Evolutionary conservation across 2,797 vertebrate genomes (phyloP).

Genomic region (Clarias laeviceps): DNA sequence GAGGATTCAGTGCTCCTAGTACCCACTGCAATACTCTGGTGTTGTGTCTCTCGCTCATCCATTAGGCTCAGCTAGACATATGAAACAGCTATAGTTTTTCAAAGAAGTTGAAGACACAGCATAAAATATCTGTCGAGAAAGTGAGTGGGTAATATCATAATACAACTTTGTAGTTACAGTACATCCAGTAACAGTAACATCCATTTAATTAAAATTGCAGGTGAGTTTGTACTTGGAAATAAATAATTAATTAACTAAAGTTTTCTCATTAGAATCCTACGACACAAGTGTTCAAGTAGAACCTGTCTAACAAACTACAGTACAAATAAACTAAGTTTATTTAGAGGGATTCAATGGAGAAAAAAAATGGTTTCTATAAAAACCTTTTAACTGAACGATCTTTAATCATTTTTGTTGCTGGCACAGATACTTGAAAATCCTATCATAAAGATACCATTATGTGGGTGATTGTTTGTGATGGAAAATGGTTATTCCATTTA

Average conservation of each 20-base stretch:
- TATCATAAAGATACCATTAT: slow-evolving; percentile 8
- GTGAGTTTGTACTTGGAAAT: slow-evolving; percentile 1
- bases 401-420: background rate
- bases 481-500: slow-evolving; percentile 10
- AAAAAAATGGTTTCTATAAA: background rate
- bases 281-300: background rate
- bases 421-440: background rate
- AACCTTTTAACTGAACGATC: background rate
- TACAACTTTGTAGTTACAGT: background rate
- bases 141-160: background rate
- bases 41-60: slow-evolving; percentile 11
- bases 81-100: slow-evolving; percentile 9
- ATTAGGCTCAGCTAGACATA: slow-evolving; percentile 35
- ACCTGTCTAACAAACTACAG: no score
- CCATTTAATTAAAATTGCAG: background rate
- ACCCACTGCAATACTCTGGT: slow-evolving; percentile 11
- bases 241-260: background rate
- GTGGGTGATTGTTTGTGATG: background rate
- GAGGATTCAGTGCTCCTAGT: slow-evolving; percentile 39
- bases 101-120: slow-evolving; percentile 4
- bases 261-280: background rate
- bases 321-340: background rate
- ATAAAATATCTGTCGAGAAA: slow-evolving; percentile 2
- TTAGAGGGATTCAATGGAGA: background rate
- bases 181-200: background rate